Percentiles rank a stretch among this genome's conserved stretches.
Conservation (phyloP, 2,113 vertebrate genomes). For the Lagopus muta region DNA sequence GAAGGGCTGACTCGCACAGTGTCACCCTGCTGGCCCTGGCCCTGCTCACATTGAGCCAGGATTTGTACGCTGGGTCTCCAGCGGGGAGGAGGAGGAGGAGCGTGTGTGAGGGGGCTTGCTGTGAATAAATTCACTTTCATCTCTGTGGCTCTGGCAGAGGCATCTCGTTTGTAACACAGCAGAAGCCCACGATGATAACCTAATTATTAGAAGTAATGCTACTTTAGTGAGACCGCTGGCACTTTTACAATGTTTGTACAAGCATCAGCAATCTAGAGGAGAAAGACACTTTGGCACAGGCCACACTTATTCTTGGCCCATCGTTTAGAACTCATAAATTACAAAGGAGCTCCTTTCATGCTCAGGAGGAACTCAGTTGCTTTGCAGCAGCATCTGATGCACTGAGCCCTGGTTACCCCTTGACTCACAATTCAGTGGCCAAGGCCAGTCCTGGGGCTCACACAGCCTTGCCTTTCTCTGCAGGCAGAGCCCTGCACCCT, state of each 20-base stretch:
- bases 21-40: neutral
- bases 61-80: conserved; percentile 15
- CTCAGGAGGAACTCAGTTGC: conserved; percentile 84
- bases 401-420: conserved; percentile 57
- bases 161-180: neutral
- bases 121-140: conserved; percentile 56
- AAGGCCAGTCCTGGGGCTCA: conserved; percentile 5
- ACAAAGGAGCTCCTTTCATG: conserved; percentile 87
- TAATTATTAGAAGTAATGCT: conserved; percentile 56
- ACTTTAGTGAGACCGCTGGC: conserved; percentile 15
- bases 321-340: conserved; percentile 94
- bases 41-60: neutral
- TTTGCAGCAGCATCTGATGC: conserved; percentile 84
- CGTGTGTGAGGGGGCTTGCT: neutral
- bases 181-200: conserved; percentile 14
- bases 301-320: conserved; percentile 85
- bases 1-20: neutral
- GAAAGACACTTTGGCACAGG: conserved; percentile 76
- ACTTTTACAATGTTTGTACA: conserved; percentile 58
- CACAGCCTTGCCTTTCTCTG: conserved; percentile 41
- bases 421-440: conserved; percentile 26
- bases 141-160: neutral
- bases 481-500: neutral
- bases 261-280: conserved; percentile 56
- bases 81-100: conserved; percentile 18